Evolutionary conservation across 2,888 invertebrate species (phyloP).

Genomic region (Eilema caniola): DNA sequence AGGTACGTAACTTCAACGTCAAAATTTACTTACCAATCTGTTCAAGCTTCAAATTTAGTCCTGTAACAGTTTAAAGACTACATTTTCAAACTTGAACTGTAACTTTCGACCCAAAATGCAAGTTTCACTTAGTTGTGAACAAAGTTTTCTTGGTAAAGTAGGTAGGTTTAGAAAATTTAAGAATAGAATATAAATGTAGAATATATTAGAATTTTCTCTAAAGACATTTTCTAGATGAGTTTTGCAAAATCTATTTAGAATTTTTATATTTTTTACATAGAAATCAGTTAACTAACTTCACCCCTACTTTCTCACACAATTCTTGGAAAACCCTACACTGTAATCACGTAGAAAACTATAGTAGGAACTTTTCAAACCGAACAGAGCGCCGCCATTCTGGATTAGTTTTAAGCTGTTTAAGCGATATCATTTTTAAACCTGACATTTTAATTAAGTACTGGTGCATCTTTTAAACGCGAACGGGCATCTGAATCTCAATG

Average conservation of each 20-base stretch:
- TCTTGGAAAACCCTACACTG: background rate
- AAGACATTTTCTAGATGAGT: too few species aligned
- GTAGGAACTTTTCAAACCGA: background rate
- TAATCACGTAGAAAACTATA: background rate
- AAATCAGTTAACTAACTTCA: background rate
- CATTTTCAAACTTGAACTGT: conserved; percentile 37
- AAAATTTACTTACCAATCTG: background rate
- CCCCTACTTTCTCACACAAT: background rate
- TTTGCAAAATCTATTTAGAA: too few species aligned
- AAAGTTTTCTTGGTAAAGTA: conserved; percentile 27
- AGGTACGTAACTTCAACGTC: background rate
- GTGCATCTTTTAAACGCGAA: conserved; percentile 48
- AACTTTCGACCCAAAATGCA: conserved; percentile 32
- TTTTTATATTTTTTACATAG: background rate
- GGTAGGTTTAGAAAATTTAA: too few species aligned
- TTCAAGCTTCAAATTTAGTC: background rate
- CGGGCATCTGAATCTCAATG: conserved; percentile 60
- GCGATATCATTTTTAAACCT: conserved; percentile 45
- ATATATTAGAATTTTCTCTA: too few species aligned
- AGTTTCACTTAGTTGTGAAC: conserved; percentile 31
- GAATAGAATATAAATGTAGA: too few species aligned
- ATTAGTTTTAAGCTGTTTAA: conserved; percentile 6
- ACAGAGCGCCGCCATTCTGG: background rate
- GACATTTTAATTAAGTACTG: conserved; percentile 54
- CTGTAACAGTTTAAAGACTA: conserved; percentile 18